Base-by-base conservation (phyloP, 1,140 invertebrate species). In the Diorhabda sublineata region DNA sequence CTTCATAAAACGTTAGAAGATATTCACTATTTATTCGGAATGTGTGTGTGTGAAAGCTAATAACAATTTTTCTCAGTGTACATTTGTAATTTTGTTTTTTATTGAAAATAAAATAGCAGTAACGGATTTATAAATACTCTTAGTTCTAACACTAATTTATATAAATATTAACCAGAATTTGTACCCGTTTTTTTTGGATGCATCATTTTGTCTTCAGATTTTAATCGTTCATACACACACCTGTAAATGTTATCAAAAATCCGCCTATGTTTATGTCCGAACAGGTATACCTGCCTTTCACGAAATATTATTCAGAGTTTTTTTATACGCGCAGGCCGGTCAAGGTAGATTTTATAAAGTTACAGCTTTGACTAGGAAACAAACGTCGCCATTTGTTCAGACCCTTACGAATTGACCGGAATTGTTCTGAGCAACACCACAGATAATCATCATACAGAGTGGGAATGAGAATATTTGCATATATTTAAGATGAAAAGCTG, bases 351-450 rank as follows among this genome's bases (percentile, higher is more conserved):
- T 65, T 58, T 42, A 65, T 8, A 65, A 65, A 65, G 64, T 65
- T 56, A 65, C 64, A 65, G 64, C 64, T 65, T 41, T 65, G 64
- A 65, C 64, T 65, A 65, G 64, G 64, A 65, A 65, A 65, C 64
- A 65, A 65, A 65, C 64, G 64, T 65, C 47, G 64, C 64, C 64
- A 65, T 65, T 65, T 65, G 64, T 65, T 65, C 64, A 52, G 64
- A 47, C 64, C 52, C 64, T 65, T 65, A 65, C 56, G 47, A 56
- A 26, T 42, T 7, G 52, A 58, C 64, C 52, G 47, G 64, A 56
- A 65, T 65, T 52, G 42, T 45, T 62, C 41, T 47, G 11, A 45
- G 45, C 61, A 62, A 62, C 42, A 45, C 47, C 47, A 42, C 61
- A 44, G 61, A 62, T 62, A 62, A 62, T 62, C 61, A 62, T 62